Percentiles rank a stretch among this genome's conserved stretches.
phyloP scores from a whole-genome alignment of 2,113 vertebrate genomes.

The Dolichotis patagonum region DNA sequence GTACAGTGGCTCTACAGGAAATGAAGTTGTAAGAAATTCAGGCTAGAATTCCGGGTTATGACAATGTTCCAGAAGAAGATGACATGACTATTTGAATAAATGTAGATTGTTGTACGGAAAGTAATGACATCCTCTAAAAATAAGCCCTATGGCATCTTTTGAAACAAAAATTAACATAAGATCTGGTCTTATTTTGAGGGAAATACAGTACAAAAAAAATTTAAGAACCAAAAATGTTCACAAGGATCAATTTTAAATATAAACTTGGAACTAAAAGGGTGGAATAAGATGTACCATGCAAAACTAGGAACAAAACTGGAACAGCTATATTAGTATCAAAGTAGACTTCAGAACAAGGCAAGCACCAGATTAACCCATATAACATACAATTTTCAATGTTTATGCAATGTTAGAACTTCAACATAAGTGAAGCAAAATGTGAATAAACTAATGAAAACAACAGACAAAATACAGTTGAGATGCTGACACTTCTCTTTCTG shows the following conservation, averaged over 20 bases:
- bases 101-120: neutral
- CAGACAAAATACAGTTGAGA: neutral
- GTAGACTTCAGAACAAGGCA: constrained; percentile 24
- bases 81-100: neutral
- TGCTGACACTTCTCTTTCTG: constrained; percentile 23
- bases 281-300: neutral
- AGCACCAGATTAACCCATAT: neutral
- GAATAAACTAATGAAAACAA: neutral
- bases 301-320: constrained; percentile 51
- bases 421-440: constrained; percentile 21
- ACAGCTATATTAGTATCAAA: neutral
- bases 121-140: neutral
- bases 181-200: neutral
- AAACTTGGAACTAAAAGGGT: constrained; percentile 51
- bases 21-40: neutral
- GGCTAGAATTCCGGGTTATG: neutral
- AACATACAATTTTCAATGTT: constrained; percentile 7
- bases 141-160: neutral
- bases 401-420: constrained; percentile 7
- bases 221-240: neutral
- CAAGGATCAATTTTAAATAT: constrained; percentile 11
- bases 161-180: neutral
- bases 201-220: neutral
- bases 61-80: neutral
- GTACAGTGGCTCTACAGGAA: neutral